Evolutionary conservation across 2,113 vertebrate genomes (phyloP), one percentile per base, ranked within the genome.

Genomic region (Peromyscus leucopus): DNA sequence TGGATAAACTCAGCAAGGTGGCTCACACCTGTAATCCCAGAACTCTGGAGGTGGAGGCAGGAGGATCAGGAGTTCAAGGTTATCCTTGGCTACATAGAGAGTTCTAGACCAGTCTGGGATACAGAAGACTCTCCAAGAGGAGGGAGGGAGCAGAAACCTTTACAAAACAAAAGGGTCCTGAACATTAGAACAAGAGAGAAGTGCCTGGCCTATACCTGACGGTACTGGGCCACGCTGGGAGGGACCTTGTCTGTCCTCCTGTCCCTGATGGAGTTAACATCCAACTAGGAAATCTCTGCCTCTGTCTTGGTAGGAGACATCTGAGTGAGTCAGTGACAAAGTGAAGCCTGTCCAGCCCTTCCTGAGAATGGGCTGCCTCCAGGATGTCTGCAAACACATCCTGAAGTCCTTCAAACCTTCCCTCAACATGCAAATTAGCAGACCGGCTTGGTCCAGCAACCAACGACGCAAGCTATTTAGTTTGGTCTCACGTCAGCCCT

Each of bases 191-290:
- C 26, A 78, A 31, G 28, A 26, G 4, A 31, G n/a, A 22, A 9
- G 48, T 24, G 48, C 7, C 10, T 5, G 21, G 21, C 86, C 89
- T 21, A 9, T 6, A 15, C 57, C 36, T 15, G 2, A 12, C 1
- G 10, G 28, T 2, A 1, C 42, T 0, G 28, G 42, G 28, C 63
- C 16, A 7, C 42, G 69, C 13, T 0, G 0, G 61, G 46, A 26
- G 57, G 17, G 76, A 59, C 57, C 55, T 26, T 21, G 75, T 33
- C 22, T 51, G 9, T 2, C 17, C 61, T 67, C 48, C 76, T 21
- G 9, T 0, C 59, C 59, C 28, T 22, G 69, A 24, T 55, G 33
- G 16, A 7, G 11, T 48, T 33, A 21, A 5, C 0, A 59, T 42
- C 28, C 5, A 9, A 16, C 3, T 33, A 76, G 59, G 75, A 55